Conservation (phyloP, 2,113 vertebrate genomes). For the Arenaria interpres region DNA sequence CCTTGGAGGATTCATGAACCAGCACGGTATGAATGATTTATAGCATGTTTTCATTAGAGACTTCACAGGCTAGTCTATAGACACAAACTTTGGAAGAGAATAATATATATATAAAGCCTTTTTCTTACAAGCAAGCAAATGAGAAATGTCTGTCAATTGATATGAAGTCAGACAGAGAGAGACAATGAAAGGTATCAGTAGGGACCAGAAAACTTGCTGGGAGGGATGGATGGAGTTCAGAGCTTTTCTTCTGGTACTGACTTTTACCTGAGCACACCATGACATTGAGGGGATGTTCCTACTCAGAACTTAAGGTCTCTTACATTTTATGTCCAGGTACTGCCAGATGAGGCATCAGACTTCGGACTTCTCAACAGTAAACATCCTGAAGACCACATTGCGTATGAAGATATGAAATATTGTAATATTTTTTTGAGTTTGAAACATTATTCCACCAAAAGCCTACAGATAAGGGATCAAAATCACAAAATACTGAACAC, state of each 20-base stretch:
- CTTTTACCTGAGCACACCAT: background rate
- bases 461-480: background rate
- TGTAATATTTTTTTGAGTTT: background rate
- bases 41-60: background rate
- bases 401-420: background rate
- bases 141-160: background rate
- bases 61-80: background rate
- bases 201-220: background rate
- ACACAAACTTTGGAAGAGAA: background rate
- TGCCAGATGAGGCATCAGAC: background rate
- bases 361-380: background rate
- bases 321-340: background rate
- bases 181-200: background rate
- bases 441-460: background rate
- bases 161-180: background rate
- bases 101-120: background rate
- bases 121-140: background rate
- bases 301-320: background rate
- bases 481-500: background rate
- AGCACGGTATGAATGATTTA: background rate
- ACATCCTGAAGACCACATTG: accelerated
- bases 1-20: background rate
- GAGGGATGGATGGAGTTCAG: background rate
- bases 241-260: background rate
- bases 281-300: background rate